Conservation (phyloP, 2,113 vertebrate genomes). For the Pyrgilauda ruficollis region DNA sequence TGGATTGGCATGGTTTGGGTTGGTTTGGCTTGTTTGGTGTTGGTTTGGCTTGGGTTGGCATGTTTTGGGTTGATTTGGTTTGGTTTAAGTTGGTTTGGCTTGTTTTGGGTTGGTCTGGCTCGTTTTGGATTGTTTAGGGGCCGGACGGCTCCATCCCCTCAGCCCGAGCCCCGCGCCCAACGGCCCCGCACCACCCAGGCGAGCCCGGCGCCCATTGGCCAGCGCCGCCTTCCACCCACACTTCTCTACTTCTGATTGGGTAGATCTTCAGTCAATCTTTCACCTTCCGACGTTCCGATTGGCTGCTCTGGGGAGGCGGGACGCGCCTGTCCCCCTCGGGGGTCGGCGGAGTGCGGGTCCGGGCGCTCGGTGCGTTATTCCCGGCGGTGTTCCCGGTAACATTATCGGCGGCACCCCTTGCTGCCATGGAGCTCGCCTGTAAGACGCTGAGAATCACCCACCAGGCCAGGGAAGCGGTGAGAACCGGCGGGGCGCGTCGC, state of each 20-base stretch:
- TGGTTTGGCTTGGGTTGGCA: too few relatives aligned
- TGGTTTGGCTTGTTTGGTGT: too few relatives aligned
- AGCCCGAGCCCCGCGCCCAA: rapidly evolving
- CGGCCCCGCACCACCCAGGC: rapidly evolving
- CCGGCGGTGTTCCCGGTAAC: background rate
- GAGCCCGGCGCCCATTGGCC: background rate
- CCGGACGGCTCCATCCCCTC: rapidly evolving
- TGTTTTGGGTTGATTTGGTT: background rate
- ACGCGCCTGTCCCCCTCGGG: too few relatives aligned
- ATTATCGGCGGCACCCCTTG: background rate
- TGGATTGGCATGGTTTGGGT: background rate
- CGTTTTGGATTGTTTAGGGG: rapidly evolving
- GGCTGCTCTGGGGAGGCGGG: rapidly evolving
- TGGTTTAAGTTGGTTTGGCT: too few relatives aligned
- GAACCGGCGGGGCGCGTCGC: background rate
- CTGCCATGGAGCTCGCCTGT: constrained; percentile 79
- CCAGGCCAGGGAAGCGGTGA: constrained; percentile 82
- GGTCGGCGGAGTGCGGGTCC: rapidly evolving
- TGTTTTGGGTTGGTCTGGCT: background rate
- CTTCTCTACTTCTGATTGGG: rapidly evolving
- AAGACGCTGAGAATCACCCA: constrained; percentile 73
- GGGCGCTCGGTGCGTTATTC: background rate
- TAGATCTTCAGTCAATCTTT: background rate
- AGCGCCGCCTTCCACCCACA: rapidly evolving
- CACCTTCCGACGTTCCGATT: background rate